Percentiles rank a stretch among this genome's conserved stretches.
Evolutionary conservation across 1,140 invertebrate genomes (phyloP).

Genomic region (Ceratitis capitata): DNA sequence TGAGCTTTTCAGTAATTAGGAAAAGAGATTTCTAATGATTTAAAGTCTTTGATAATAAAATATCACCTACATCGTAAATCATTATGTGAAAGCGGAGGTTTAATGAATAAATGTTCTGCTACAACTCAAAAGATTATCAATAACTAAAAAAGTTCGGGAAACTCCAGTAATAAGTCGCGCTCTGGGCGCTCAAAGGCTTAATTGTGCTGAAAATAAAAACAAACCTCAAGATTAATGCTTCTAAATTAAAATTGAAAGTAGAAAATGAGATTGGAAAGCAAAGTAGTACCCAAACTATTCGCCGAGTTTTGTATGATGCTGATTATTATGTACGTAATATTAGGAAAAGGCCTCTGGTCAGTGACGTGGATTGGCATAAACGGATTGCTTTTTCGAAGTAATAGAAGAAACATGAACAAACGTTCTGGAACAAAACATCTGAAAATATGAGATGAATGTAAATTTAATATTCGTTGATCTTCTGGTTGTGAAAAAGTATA

Average conservation of each 20-base stretch:
- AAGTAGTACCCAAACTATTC: slow-evolving; percentile 57
- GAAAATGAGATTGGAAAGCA: slow-evolving; percentile 54
- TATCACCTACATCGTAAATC: neutral
- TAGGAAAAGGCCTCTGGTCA: too few relatives aligned
- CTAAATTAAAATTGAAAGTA: slow-evolving; percentile 49
- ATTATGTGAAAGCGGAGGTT: neutral
- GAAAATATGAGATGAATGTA: too few relatives aligned
- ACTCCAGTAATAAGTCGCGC: neutral
- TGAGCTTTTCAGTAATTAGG: neutral
- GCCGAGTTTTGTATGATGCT: slow-evolving; percentile 40
- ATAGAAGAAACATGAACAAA: too few relatives aligned
- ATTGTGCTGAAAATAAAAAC: slow-evolving; percentile 54
- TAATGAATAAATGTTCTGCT: neutral
- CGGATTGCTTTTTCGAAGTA: too few relatives aligned
- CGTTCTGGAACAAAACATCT: too few relatives aligned
- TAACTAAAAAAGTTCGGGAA: neutral
- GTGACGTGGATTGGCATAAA: too few relatives aligned
- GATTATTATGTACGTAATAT: too few relatives aligned
- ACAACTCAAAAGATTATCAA: neutral
- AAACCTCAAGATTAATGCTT: slow-evolving; percentile 43
- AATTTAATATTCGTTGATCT: too few relatives aligned
- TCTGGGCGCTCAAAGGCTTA: slow-evolving; percentile 49
- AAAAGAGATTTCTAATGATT: neutral
- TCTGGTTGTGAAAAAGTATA: too few relatives aligned
- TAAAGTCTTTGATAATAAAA: neutral